Evolutionary conservation across 2,797 vertebrate species (phyloP), one percentile per base, ranked within the genome.

Genomic region (Cirrhinus mrigala): DNA sequence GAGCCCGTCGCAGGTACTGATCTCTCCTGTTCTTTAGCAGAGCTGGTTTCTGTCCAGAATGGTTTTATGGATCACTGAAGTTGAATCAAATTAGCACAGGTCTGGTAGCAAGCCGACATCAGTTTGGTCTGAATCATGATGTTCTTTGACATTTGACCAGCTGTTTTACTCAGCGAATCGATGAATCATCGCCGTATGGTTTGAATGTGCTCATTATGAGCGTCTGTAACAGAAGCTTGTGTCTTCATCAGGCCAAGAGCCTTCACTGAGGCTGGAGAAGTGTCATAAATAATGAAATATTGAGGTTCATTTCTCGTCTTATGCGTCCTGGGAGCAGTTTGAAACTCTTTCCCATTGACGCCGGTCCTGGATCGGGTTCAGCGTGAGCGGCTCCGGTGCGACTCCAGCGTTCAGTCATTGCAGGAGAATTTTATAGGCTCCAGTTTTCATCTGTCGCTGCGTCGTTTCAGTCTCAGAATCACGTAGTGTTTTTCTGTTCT

Each of bases 1-100:
- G 81, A 93, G 90, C 79, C 16, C 83, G 40, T 88, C 83, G 68
- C 91, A 93, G 94, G 95, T 96, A 93, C 70, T 92, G 88, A 76
- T 87, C 27, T 27, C 12, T 24, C 56, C 4, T 48, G 11, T 11
- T 48, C 11, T 12, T 48, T 50, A 14, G 12, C 48, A 14, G 48
- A 9, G 40, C 1, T 37, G 44, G 4, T 70, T 40, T 69, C 20
- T 12, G 2, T 69, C 66, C 66, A 44, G 18, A 7, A n/a, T 44
- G 37, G 22, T 22, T 44, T 7, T n/a, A 4, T 8, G 8, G 37
- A 70, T 69, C 33, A 37, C 5, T 40, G 3, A 14, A 6, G 40
- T 3, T 46, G 70, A n/a, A 69, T 24, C 46, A 10, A 14, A 4
- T 48, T 50, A 7, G 14, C 62, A 16, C 62, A 54, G 1, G 1